Evolutionary conservation across 2,113 vertebrate genomes (phyloP).

Genomic region (Pachyramphus minor): DNA sequence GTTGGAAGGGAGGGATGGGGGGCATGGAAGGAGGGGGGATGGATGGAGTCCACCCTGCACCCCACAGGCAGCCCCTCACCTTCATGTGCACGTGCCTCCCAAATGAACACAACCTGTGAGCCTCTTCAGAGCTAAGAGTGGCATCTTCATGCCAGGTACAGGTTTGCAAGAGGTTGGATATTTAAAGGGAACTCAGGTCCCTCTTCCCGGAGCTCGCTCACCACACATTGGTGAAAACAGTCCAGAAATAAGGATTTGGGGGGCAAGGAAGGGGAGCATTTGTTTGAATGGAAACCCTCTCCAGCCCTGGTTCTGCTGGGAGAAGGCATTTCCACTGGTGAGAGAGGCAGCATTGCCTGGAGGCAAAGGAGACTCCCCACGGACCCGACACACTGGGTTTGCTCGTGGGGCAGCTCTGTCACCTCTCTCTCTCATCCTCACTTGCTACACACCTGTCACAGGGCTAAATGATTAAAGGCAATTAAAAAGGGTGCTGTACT

Average conservation of each 20-base stretch:
- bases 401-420: neutral
- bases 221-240: neutral
- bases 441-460: neutral
- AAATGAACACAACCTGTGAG: neutral
- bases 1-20: neutral
- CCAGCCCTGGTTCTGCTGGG: neutral
- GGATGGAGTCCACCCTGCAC: neutral
- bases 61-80: neutral
- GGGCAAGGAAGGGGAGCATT: neutral
- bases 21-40: neutral
- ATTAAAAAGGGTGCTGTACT: fast-evolving
- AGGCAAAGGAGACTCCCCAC: neutral
- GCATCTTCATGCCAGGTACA: neutral
- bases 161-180: neutral
- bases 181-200: neutral
- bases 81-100: neutral
- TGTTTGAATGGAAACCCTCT: neutral
- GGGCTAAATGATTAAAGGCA: neutral
- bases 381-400: fast-evolving
- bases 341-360: neutral
- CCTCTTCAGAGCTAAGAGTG: neutral
- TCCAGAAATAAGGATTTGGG: neutral
- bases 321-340: neutral
- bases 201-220: neutral
- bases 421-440: neutral